Evolutionary conservation across 1,140 invertebrate species (phyloP).

Genomic region (Daktulosphaira vitifoliae): DNA sequence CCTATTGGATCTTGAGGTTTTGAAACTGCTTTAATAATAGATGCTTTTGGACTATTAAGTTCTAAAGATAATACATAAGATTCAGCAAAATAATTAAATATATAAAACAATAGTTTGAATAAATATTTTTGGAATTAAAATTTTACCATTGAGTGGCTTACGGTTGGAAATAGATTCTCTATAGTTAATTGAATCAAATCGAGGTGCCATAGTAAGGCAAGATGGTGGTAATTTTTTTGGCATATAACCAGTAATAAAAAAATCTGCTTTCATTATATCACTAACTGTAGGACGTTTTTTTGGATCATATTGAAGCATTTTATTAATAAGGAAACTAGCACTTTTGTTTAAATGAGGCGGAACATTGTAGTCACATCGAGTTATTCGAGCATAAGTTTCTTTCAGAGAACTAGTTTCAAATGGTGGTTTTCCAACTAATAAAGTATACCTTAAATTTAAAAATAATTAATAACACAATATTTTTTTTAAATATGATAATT

Average conservation of each 20-base stretch:
- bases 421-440: conserved; percentile 88
- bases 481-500: not conserved
- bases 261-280: conserved; percentile 64
- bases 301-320: conserved; percentile 77
- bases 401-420: conserved; percentile 84
- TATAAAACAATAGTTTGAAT: too few species aligned
- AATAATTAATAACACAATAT: not conserved
- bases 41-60: conserved; percentile 18
- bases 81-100: not conserved
- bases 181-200: conserved; percentile 62
- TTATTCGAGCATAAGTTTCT: conserved; percentile 88
- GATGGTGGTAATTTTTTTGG: conserved; percentile 75
- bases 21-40: not conserved
- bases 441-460: conserved; percentile 58
- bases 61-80: not conserved
- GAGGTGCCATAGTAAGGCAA: conserved; percentile 83
- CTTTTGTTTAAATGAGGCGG: conserved; percentile 59
- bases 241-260: conserved; percentile 68
- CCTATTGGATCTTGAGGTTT: conserved; percentile 19
- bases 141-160: conserved; percentile 54
- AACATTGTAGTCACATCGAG: conserved; percentile 83
- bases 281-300: conserved; percentile 66
- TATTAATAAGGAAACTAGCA: conserved; percentile 71
- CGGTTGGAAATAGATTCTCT: conserved; percentile 48
- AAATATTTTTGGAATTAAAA: not conserved